Evolutionary conservation across 2,113 vertebrate genomes (phyloP).

Genomic region (Parus major): DNA sequence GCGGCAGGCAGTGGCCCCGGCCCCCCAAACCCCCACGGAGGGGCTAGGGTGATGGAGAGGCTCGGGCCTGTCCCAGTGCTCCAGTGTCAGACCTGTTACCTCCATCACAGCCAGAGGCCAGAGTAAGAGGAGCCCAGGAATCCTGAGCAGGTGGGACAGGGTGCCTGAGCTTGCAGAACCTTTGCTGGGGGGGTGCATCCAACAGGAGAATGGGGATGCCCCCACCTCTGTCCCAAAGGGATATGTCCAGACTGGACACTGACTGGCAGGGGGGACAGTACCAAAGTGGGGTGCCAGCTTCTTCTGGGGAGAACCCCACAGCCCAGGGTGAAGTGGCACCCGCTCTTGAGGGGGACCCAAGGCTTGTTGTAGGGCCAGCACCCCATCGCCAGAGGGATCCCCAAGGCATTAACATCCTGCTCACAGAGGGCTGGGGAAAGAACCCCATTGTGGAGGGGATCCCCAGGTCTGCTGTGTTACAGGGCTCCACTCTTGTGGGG

Average conservation of each 20-base stretch:
- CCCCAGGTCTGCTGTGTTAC: background rate
- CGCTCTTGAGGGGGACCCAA: rapidly evolving
- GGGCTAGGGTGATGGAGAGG: background rate
- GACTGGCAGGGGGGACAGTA: rapidly evolving
- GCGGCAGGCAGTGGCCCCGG: background rate
- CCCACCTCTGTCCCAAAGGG: background rate
- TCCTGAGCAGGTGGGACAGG: background rate
- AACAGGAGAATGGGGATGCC: too few species aligned
- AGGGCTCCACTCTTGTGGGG: too few species aligned
- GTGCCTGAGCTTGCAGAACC: background rate
- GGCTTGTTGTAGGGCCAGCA: background rate
- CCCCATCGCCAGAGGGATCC: background rate
- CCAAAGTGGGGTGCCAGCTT: background rate
- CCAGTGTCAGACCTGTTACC: rapidly evolving
- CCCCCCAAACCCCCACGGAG: rapidly evolving
- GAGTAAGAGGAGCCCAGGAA: background rate
- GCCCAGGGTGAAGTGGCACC: background rate
- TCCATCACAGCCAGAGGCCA: background rate
- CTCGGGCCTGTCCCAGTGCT: rapidly evolving
- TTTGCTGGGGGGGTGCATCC: background rate
- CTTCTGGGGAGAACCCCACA: background rate
- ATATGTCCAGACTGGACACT: background rate
- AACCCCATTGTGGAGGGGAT: background rate
- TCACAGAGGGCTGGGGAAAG: background rate
- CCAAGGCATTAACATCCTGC: background rate